These are phyloP conservation scores for Epistrophe eligans DNA, from an alignment of 2,888 invertebrate species.

Conservation along the genomic window DNA sequence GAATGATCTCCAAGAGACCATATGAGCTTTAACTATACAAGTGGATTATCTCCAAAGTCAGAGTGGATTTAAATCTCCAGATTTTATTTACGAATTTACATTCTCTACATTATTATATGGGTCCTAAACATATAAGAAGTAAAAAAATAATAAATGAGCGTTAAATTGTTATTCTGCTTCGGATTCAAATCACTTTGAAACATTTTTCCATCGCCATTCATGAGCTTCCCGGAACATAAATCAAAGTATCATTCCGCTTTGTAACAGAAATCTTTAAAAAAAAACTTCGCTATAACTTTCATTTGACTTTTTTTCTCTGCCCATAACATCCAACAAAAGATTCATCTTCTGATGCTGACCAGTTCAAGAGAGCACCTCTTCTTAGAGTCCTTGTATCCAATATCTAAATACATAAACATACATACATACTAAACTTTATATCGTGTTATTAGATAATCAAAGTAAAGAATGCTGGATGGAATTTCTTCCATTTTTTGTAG, in stretches of 20 bases:
- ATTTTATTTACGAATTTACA: no score
- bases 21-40: no score
- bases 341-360: slow-evolving; percentile 26
- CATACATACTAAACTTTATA: slow-evolving; percentile 13
- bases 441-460: slow-evolving; percentile 64
- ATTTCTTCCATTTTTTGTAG: slow-evolving; percentile 1
- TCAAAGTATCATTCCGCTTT: slow-evolving; percentile 1
- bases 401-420: not conserved
- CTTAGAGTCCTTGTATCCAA: slow-evolving; percentile 16
- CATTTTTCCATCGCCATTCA: not conserved
- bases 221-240: slow-evolving; percentile 1
- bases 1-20: no score
- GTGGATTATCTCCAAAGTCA: no score
- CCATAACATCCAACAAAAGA: slow-evolving; percentile 12
- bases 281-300: slow-evolving; percentile 27
- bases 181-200: not conserved
- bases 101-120: no score
- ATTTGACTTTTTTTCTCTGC: not conserved
- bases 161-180: not conserved
- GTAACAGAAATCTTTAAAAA: not conserved
- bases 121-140: no score
- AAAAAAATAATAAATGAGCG: no score
- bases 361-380: slow-evolving; percentile 30
- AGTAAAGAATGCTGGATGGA: slow-evolving; percentile 31
- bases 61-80: no score